A percentile compares a stretch with the other conserved stretches of the same genome.
These are phyloP conservation scores for Collichthys lucidus DNA, from an alignment of 2,113 vertebrate species.

Conservation along the genomic window DNA sequence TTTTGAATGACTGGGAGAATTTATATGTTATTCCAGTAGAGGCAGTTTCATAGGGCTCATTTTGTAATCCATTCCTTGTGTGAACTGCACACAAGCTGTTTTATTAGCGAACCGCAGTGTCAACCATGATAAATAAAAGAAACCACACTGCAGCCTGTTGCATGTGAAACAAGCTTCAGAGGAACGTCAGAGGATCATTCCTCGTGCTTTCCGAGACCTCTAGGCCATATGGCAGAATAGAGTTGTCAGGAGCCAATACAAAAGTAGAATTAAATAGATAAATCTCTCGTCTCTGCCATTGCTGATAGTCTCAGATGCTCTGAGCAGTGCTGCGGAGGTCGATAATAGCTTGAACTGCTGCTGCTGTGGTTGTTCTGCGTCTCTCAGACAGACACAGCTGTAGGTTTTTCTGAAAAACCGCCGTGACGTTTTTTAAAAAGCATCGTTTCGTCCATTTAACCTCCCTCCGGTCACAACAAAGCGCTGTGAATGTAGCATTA, in stretches of 20 bases:
- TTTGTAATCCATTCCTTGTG: slow-evolving; percentile 49
- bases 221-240: slow-evolving; percentile 41
- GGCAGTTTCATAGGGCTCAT: slow-evolving; percentile 47
- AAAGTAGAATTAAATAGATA: slow-evolving; percentile 70
- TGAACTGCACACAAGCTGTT: slow-evolving; percentile 49
- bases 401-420: slow-evolving; percentile 18
- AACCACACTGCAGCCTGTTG: slow-evolving; percentile 11
- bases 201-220: slow-evolving; percentile 33
- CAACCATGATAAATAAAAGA: slow-evolving; percentile 69
- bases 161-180: slow-evolving; percentile 43
- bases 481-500: background rate
- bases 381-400: background rate
- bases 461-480: slow-evolving; percentile 21
- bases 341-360: slow-evolving; percentile 56
- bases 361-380: slow-evolving; percentile 3
- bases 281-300: slow-evolving; percentile 50
- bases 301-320: slow-evolving; percentile 27
- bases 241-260: slow-evolving; percentile 56
- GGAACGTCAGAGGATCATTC: slow-evolving; percentile 40
- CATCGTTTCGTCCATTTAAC: slow-evolving; percentile 16
- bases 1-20: slow-evolving; percentile 29
- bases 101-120: slow-evolving; percentile 59
- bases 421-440: slow-evolving; percentile 21
- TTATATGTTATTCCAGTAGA: slow-evolving; percentile 39
- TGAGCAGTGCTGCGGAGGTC: slow-evolving; percentile 28